Conservation (phyloP, 2,797 vertebrate species). For the Hypotaenidia okinawae region DNA sequence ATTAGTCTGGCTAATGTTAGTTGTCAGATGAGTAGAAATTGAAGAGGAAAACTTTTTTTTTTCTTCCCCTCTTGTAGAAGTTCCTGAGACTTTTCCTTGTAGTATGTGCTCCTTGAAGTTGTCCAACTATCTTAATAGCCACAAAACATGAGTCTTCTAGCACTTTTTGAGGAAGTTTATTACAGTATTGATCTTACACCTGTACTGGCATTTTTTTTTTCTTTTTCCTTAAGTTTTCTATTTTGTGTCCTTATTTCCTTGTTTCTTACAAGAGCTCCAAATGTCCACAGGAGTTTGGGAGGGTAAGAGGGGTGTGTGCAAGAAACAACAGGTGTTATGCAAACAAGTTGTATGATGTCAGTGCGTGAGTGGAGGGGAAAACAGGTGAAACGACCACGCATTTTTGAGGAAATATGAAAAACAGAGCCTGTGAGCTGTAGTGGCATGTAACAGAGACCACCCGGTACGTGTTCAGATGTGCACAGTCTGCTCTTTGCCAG, state of each 20-base stretch:
- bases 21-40: background rate
- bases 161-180: background rate
- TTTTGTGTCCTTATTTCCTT: background rate
- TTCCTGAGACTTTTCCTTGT: background rate
- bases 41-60: background rate
- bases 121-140: background rate
- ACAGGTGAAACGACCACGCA: background rate
- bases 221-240: background rate
- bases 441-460: rapidly evolving
- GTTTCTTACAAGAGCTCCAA: background rate
- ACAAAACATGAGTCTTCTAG: background rate
- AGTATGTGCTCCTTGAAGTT: background rate
- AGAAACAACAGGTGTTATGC: background rate
- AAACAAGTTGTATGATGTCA: background rate
- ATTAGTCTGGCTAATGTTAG: background rate
- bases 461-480: rapidly evolving
- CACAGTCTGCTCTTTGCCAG: background rate
- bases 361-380: background rate
- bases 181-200: background rate
- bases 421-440: background rate
- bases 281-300: background rate
- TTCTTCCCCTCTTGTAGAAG: background rate
- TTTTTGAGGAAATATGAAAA: background rate
- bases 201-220: background rate
- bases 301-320: background rate